Base-by-base conservation (phyloP, 2,113 vertebrate species). In the Pelobates fuscus region DNA sequence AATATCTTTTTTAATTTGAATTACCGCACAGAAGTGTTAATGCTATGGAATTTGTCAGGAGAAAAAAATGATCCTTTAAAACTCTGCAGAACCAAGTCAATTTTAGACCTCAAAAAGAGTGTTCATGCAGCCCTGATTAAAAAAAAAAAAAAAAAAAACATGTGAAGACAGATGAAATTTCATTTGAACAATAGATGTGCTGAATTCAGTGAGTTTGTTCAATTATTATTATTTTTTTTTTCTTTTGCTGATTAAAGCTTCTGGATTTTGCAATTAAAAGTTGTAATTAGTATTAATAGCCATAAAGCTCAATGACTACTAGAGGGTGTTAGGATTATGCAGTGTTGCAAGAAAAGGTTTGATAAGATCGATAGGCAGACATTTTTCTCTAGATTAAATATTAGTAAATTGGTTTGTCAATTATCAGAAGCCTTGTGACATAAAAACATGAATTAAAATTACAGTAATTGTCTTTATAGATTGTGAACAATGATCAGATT, bases 11-110 rank as follows among this genome's bases (percentile, higher is more conserved):
- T 82, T 70, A 26, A 64, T 78, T 78, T 80, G n/a, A 81, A 37
- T 58, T 21, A 37, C 66, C 68, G 29, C 70, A 62, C 80, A 80
- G 52, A 82, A 73, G 65, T 71, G 60, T 69, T 55, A 49, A 61
- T 75, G 52, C 68, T 67, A 67, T 41, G 70, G 71, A 71, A 67
- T 78, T 79, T 79, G 71, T 80, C 24, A 72, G 78, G 21, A 61
- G 46, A 29, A 75, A 41, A n/a, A 23, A 71, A 75, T 78, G 78
- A 44, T 24, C 74, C 61, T 80, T 75, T 78, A 77, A 81, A 75
- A 37, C 10, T 21, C 24, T 77, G 71, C 60, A 80, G 61, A 67
- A 29, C 71, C 63, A 77, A 77, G 81, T 71, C 69, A 80, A 77
- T 75, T 30, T 57, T 77, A 72, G 58, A 78, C 72, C 72, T 77